Evolutionary conservation across 1,140 invertebrate species (phyloP).

Genomic region (Drosophila truncata): DNA sequence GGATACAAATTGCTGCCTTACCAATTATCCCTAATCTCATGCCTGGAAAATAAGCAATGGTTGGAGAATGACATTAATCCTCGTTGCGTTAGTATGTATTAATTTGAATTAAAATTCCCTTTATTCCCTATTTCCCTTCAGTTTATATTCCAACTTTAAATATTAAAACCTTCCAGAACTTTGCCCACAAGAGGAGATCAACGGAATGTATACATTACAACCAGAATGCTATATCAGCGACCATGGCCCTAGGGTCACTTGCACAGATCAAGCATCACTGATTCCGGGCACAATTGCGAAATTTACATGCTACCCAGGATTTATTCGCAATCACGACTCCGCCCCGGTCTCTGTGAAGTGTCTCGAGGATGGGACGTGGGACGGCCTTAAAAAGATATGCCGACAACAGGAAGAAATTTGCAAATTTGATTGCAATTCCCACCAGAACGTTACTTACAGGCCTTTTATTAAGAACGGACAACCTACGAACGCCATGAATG

Average conservation of each 20-base stretch:
- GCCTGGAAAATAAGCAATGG: neutral
- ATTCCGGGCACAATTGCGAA: neutral
- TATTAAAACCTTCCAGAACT: neutral
- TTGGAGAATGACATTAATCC: neutral
- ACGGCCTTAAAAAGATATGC: neutral
- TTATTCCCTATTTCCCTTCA: too few species aligned
- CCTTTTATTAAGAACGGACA: neutral
- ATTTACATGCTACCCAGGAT: neutral
- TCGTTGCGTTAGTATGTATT: neutral
- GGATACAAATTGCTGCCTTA: neutral
- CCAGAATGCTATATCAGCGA: neutral
- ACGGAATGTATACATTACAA: neutral
- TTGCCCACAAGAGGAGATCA: neutral
- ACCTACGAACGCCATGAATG: neutral
- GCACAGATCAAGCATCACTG: neutral
- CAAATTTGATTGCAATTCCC: neutral
- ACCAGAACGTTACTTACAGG: accelerated
- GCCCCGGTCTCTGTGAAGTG: neutral
- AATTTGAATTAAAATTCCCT: too few species aligned
- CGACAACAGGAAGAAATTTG: neutral
- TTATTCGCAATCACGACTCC: too few species aligned
- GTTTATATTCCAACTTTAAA: too few species aligned
- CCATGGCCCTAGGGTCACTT: neutral
- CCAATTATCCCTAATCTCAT: neutral
- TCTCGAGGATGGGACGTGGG: neutral